phyloP scores from a whole-genome alignment of 2,888 invertebrate species.

The Synergus umbraculus region DNA sequence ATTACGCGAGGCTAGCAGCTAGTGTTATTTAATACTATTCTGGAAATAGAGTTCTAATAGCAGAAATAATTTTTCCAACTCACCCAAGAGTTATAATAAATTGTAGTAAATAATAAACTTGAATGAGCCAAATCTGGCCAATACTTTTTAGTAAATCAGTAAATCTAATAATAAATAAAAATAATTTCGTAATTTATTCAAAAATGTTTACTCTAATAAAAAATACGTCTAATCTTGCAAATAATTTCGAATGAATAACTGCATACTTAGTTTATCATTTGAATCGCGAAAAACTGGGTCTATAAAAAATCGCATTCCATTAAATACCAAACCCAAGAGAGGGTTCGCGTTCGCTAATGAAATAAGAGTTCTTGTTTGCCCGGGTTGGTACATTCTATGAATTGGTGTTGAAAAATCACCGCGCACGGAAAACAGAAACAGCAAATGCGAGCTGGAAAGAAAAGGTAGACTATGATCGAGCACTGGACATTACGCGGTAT shows the following conservation, averaged over 20 bases:
- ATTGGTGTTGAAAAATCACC: slow-evolving; percentile 70
- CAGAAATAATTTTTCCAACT: slow-evolving; percentile 4
- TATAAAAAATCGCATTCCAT: background rate
- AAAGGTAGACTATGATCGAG: slow-evolving; percentile 68
- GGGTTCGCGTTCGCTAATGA: slow-evolving; percentile 59
- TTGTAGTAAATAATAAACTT: too few species aligned
- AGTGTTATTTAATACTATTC: slow-evolving; percentile 15
- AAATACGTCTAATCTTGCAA: background rate
- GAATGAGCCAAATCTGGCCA: too few species aligned
- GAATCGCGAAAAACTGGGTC: slow-evolving; percentile 55
- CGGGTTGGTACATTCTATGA: slow-evolving; percentile 52
- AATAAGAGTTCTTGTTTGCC: slow-evolving; percentile 68
- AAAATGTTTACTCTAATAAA: too few species aligned
- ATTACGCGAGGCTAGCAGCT: slow-evolving; percentile 10
- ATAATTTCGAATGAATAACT: background rate
- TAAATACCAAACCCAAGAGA: slow-evolving; percentile 13
- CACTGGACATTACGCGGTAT: slow-evolving; percentile 70
- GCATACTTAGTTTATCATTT: background rate
- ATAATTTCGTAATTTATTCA: too few species aligned
- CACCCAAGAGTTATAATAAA: slow-evolving; percentile 6
- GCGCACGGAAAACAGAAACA: slow-evolving; percentile 64
- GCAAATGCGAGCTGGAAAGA: slow-evolving; percentile 59
- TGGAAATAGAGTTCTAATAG: slow-evolving; percentile 13
- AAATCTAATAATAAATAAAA: too few species aligned
- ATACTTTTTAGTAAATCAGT: too few species aligned